Conservation (phyloP, 2,888 invertebrate genomes). For the Agriopis aurantiaria region DNA sequence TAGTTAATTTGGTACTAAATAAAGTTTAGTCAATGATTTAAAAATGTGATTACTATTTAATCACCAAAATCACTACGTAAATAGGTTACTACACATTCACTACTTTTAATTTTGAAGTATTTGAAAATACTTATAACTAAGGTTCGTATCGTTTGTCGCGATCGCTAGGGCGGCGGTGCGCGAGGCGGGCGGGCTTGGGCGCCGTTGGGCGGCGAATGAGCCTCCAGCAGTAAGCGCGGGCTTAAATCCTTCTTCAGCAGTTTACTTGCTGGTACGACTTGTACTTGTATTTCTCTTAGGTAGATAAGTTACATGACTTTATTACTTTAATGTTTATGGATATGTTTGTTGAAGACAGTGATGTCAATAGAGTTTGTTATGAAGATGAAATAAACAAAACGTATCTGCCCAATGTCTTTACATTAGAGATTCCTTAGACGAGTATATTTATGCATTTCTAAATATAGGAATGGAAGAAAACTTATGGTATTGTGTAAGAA, state of each 20-base stretch:
- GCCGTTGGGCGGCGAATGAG: slow-evolving; percentile 71
- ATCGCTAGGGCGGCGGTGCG: slow-evolving; percentile 46
- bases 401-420: too few species aligned
- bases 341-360: slow-evolving; percentile 1
- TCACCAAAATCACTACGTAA: slow-evolving; percentile 19
- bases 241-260: slow-evolving; percentile 50
- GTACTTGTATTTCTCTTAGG: slow-evolving; percentile 13
- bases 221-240: slow-evolving; percentile 41
- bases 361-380: background rate
- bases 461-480: too few species aligned
- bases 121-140: background rate
- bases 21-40: background rate
- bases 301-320: background rate
- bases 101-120: background rate
- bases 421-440: too few species aligned
- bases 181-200: slow-evolving; percentile 70
- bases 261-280: slow-evolving; percentile 21
- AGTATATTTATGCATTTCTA: too few species aligned
- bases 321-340: background rate
- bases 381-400: background rate
- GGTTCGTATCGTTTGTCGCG: slow-evolving; percentile 32
- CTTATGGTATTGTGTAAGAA: too few species aligned
- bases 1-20: background rate
- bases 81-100: background rate
- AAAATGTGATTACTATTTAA: slow-evolving; percentile 6